Percentiles rank a stretch among this genome's conserved stretches.
These are phyloP conservation scores for Diabrotica virgifera DNA, from an alignment of 1,140 invertebrate species.

Conservation along the genomic window DNA sequence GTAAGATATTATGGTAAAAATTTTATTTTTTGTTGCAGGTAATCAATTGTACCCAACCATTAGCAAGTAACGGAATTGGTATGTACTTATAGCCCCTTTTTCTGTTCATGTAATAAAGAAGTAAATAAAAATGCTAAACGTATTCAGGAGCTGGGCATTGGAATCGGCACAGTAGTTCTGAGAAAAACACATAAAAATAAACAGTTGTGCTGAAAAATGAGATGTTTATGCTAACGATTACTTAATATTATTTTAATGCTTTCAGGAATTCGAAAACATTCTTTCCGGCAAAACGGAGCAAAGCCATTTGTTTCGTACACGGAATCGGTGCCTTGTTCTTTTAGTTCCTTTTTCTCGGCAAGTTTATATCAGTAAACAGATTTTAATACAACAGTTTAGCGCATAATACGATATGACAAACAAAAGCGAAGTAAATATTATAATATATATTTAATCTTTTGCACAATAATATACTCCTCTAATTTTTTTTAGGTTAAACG, in stretches of 20 bases:
- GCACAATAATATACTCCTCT: no score
- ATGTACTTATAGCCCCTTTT: not conserved
- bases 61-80: not conserved
- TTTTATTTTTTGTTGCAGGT: no score
- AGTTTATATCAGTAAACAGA: slow-evolving; percentile 1
- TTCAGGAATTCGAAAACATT: slow-evolving; percentile 13
- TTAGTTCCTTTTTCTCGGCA: not conserved
- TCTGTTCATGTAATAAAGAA: not conserved
- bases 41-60: no score
- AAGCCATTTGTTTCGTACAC: not conserved
- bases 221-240: slow-evolving; percentile 19
- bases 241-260: slow-evolving; percentile 19
- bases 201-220: slow-evolving; percentile 12
- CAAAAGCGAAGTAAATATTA: no score
- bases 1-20: no score
- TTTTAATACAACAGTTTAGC: not conserved
- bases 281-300: slow-evolving; percentile 4
- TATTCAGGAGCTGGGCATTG: slow-evolving; percentile 10
- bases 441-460: no score
- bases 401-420: no score
- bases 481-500: no score
- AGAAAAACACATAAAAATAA: slow-evolving; percentile 16
- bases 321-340: not conserved
- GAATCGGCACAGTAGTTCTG: slow-evolving; percentile 19
- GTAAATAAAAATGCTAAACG: slow-evolving; percentile 26